phyloP scores from a whole-genome alignment of 2,888 invertebrate genomes.

The Horisme vitalbata region DNA sequence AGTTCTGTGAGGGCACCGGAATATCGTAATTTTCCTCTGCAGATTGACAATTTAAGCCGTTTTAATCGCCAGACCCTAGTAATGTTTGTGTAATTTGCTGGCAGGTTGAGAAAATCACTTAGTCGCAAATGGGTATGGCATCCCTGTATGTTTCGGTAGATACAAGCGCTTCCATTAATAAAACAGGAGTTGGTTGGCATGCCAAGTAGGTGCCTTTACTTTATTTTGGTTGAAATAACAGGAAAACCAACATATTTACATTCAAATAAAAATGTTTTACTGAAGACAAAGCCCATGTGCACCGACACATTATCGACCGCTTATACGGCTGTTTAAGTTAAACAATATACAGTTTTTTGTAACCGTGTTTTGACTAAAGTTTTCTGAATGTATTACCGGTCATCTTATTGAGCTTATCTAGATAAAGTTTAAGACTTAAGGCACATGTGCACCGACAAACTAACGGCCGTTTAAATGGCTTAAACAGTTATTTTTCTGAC shows the following conservation, averaged over 20 bases:
- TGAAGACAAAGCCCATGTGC: not conserved
- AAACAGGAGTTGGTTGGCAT: not conserved
- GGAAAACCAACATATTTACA: not conserved
- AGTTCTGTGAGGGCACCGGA: not conserved
- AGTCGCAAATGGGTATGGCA: not conserved
- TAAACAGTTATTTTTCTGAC: no score
- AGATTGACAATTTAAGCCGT: constrained; percentile 6
- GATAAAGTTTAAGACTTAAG: no score
- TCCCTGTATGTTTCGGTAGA: not conserved
- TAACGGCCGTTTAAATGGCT: no score
- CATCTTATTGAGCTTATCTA: no score
- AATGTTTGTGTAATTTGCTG: not conserved
- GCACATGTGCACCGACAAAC: no score
- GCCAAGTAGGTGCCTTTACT: not conserved
- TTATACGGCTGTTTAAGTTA: no score
- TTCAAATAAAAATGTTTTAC: not conserved
- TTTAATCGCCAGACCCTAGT: constrained; percentile 2
- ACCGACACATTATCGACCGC: no score
- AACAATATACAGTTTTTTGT: no score
- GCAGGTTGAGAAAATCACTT: not conserved
- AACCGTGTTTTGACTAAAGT: no score
- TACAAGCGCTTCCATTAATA: not conserved
- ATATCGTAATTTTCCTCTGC: constrained; percentile 1
- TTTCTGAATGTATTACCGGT: no score
- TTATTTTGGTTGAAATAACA: not conserved